Conservation (phyloP, 2,888 invertebrate species). For the Zootermopsis nevadensis region DNA sequence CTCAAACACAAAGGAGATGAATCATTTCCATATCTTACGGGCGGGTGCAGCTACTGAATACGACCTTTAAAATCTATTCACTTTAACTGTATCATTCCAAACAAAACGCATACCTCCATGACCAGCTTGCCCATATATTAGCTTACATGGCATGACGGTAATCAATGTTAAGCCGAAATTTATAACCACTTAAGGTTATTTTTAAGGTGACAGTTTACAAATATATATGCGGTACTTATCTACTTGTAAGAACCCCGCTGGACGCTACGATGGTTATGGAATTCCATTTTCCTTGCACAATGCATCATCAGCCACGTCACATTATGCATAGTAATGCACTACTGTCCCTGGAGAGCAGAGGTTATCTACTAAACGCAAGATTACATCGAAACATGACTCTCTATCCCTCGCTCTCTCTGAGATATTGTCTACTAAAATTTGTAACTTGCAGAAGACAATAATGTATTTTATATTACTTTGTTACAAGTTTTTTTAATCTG, state of each 20-base stretch:
- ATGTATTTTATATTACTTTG: too few species aligned
- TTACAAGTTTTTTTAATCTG: too few species aligned
- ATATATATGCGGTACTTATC: neutral
- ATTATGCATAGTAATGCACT: neutral
- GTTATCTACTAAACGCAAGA: neutral
- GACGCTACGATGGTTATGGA: neutral
- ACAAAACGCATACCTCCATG: too few species aligned
- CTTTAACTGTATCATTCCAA: too few species aligned
- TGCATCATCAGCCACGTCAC: neutral
- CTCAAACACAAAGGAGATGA: too few species aligned
- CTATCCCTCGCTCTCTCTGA: too few species aligned
- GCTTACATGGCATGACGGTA: too few species aligned
- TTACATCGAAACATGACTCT: neutral
- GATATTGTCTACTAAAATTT: neutral
- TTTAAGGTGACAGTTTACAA: neutral
- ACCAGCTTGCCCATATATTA: too few species aligned
- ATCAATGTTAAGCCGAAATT: neutral
- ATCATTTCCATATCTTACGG: too few species aligned
- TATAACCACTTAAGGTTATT: neutral
- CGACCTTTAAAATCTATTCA: too few species aligned
- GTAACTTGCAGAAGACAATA: too few species aligned
- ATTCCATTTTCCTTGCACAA: neutral
- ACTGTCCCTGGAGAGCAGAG: neutral
- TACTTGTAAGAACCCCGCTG: neutral
- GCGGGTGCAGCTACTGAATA: too few species aligned